Evolutionary conservation across 1,140 invertebrate species (phyloP).

Genomic region (Samia ricini): DNA sequence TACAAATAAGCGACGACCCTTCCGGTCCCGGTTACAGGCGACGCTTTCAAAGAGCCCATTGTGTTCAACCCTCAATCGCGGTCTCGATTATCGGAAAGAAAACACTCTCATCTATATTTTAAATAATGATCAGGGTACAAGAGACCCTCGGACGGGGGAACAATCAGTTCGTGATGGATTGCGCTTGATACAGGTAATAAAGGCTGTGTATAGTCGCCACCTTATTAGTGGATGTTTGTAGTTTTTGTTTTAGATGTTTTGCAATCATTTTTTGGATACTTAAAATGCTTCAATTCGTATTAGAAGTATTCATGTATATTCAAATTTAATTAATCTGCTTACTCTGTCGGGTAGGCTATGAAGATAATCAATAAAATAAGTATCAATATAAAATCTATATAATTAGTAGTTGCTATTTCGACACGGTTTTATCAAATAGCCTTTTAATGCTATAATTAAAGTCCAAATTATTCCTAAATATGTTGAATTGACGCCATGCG

Average conservation of each 20-base stretch:
- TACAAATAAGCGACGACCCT: constrained; percentile 68
- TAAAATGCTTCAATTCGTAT: not conserved
- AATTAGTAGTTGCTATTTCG: too few relatives aligned
- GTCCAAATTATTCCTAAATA: too few relatives aligned
- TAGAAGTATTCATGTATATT: not conserved
- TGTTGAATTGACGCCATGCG: too few relatives aligned
- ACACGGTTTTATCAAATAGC: too few relatives aligned
- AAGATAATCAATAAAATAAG: too few relatives aligned
- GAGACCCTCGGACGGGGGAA: constrained; percentile 47
- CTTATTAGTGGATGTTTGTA: constrained; percentile 23
- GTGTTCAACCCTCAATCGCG: constrained; percentile 68
- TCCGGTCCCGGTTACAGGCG: constrained; percentile 49
- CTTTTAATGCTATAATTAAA: too few relatives aligned
- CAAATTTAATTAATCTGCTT: not conserved
- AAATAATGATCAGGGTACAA: constrained; percentile 70
- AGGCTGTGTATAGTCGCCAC: constrained; percentile 49
- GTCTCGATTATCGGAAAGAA: constrained; percentile 76
- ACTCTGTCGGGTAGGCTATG: too few relatives aligned
- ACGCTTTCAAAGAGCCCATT: constrained; percentile 64
- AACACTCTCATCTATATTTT: constrained; percentile 76
- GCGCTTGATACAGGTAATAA: constrained; percentile 49
- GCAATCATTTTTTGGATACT: not conserved
- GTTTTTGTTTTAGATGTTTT: constrained; percentile 16
- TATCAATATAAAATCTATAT: too few relatives aligned
- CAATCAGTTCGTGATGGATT: constrained; percentile 61